phyloP scores from a whole-genome alignment of 2,113 vertebrate species.

The Phodopus roborovskii region DNA sequence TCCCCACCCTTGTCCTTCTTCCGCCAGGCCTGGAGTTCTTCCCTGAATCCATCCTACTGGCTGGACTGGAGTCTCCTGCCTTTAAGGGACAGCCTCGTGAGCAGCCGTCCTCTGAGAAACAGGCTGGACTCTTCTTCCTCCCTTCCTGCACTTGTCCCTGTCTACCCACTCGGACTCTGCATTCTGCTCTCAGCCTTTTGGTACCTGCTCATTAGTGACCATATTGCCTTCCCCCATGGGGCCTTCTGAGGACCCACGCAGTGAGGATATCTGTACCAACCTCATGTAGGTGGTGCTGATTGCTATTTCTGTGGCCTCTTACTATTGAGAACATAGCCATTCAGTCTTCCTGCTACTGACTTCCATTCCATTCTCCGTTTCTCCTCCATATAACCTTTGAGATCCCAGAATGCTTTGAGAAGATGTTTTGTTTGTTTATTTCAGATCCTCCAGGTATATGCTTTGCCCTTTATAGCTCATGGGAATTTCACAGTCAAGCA shows the following conservation, averaged over 20 bases:
- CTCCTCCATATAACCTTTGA: not conserved
- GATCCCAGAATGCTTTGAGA: not conserved
- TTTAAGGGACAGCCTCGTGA: not conserved
- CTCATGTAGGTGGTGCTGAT: accelerated
- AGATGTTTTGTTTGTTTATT: not conserved
- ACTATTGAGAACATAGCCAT: not conserved
- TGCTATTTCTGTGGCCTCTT: not conserved
- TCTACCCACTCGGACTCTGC: accelerated
- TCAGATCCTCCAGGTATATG: not conserved
- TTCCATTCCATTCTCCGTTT: not conserved
- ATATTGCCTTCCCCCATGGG: not conserved
- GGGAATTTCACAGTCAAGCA: not conserved
- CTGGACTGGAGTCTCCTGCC: not conserved
- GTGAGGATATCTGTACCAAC: accelerated
- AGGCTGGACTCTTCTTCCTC: not conserved
- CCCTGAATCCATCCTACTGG: not conserved
- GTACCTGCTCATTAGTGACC: not conserved
- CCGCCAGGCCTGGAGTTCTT: not conserved
- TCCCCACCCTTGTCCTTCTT: not conserved
- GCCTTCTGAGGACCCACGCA: not conserved
- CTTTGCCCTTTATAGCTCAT: not conserved
- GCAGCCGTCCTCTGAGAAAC: not conserved
- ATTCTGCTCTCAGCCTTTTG: not conserved
- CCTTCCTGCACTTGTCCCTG: not conserved
- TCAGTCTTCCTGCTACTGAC: not conserved